phyloP scores from a whole-genome alignment of 2,888 invertebrate species.

The Watsonalla binaria region DNA sequence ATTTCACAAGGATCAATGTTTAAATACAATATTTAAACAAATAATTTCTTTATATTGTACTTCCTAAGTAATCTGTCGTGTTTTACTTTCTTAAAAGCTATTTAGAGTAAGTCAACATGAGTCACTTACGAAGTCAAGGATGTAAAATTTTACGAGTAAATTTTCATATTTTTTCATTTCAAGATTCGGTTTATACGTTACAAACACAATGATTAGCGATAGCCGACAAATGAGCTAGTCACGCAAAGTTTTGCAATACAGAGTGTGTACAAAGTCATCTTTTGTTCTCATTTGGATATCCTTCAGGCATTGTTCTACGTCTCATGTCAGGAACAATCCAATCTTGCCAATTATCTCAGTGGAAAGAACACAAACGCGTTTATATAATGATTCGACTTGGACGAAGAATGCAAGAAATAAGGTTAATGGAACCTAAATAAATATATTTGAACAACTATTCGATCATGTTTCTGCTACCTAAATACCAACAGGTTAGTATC shows the following conservation, averaged over 20 bases:
- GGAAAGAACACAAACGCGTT: background rate
- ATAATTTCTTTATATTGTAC: no score
- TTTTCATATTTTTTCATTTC: constrained; percentile 12
- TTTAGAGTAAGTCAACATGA: constrained; percentile 8
- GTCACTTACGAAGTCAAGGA: constrained; percentile 3
- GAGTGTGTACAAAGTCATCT: constrained; percentile 23
- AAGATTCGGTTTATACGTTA: constrained; percentile 23
- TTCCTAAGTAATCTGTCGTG: background rate
- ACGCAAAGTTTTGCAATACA: constrained; percentile 41
- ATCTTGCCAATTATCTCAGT: background rate
- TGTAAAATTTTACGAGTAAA: constrained; percentile 6
- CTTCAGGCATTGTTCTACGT: constrained; percentile 4
- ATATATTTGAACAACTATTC: no score
- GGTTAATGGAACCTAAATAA: no score
- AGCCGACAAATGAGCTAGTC: constrained; percentile 42
- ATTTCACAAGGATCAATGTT: no score
- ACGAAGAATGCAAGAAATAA: no score
- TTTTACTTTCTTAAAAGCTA: background rate
- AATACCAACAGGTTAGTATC: no score
- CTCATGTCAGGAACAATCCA: background rate
- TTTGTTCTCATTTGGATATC: constrained; percentile 22
- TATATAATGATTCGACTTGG: background rate
- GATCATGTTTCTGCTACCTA: no score
- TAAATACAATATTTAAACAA: no score
- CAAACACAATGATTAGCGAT: constrained; percentile 60